phyloP scores from a whole-genome alignment of 53 echinoderm and acorn worm species.

The Mesocentrotus franciscanus region DNA sequence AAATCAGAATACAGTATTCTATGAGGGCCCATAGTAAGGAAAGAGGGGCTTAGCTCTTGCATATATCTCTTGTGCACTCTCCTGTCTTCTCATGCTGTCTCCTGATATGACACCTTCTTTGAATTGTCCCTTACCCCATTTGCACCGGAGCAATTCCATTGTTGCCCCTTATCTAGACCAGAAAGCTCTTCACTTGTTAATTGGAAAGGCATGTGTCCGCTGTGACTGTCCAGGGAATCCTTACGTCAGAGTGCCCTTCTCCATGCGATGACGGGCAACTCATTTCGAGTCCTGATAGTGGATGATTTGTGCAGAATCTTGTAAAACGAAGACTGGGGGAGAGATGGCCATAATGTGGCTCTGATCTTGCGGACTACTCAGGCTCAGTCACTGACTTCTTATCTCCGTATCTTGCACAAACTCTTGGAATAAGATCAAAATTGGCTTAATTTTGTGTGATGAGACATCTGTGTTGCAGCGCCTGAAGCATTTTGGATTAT shows the following conservation, averaged over 20 bases:
- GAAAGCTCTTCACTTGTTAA: slow-evolving; percentile 7
- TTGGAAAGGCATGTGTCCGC: slow-evolving; percentile 12
- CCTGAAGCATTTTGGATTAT: slow-evolving; percentile 4
- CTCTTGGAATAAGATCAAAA: slow-evolving; percentile 42
- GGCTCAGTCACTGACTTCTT: slow-evolving; percentile 31
- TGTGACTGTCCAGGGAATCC: slow-evolving; percentile 10
- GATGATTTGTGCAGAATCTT: slow-evolving; percentile 14
- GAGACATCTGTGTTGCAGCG: neutral
- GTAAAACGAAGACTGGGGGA: neutral
- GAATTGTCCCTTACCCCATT: neutral
- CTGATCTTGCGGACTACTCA: neutral
- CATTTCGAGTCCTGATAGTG: slow-evolving; percentile 13
- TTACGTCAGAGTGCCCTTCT: neutral
- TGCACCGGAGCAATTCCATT: neutral
- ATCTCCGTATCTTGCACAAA: slow-evolving; percentile 9
- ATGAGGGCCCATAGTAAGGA: neutral
- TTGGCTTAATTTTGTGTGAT: slow-evolving; percentile 37
- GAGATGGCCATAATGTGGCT: neutral
- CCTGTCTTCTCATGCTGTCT: no score
- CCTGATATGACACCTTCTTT: neutral
- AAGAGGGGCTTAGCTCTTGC: slow-evolving; percentile 9
- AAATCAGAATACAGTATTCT: neutral
- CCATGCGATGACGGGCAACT: slow-evolving; percentile 5
- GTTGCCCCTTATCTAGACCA: slow-evolving; percentile 8
- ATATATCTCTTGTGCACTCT: neutral